Percentiles rank a stretch among this genome's conserved stretches.
Conservation (phyloP, 1,140 invertebrate species). For the Dendroctonus ponderosae region DNA sequence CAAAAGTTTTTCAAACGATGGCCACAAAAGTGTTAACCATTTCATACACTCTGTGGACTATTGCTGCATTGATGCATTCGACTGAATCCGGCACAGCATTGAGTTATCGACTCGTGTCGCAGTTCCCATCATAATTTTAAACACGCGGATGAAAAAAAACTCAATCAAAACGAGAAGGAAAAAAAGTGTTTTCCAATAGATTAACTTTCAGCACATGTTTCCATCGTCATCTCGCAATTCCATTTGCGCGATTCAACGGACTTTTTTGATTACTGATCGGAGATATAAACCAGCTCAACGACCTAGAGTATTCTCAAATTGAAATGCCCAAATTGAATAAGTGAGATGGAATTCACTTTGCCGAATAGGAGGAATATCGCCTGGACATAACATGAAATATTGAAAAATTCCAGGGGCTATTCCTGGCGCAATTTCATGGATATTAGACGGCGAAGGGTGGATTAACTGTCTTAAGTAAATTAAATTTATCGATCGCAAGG, state of each 20-base stretch:
- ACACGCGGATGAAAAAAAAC: not conserved
- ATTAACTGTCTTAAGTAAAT: slow-evolving; percentile 38
- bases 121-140: too few relatives aligned
- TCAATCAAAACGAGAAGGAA: slow-evolving; percentile 11
- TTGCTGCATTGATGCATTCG: too few relatives aligned
- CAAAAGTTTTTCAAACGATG: too few relatives aligned
- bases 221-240: slow-evolving; percentile 22
- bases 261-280: slow-evolving; percentile 29
- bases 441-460: slow-evolving; percentile 39
- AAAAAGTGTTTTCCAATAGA: slow-evolving; percentile 17
- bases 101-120: too few relatives aligned
- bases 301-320: slow-evolving; percentile 27
- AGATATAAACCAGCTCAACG: slow-evolving; percentile 24
- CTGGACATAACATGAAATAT: slow-evolving; percentile 42
- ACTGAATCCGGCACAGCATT: too few relatives aligned
- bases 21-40: too few relatives aligned
- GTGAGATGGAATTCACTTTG: slow-evolving; percentile 28
- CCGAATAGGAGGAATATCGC: slow-evolving; percentile 24
- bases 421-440: slow-evolving; percentile 46
- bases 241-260: slow-evolving; percentile 26
- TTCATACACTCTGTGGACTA: too few relatives aligned
- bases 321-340: slow-evolving; percentile 30
- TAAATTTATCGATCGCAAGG: slow-evolving; percentile 41
- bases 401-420: slow-evolving; percentile 45
- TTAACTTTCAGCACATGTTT: slow-evolving; percentile 26